Base-by-base conservation (phyloP, 2,797 vertebrate species). In the Spatula versicolor region DNA sequence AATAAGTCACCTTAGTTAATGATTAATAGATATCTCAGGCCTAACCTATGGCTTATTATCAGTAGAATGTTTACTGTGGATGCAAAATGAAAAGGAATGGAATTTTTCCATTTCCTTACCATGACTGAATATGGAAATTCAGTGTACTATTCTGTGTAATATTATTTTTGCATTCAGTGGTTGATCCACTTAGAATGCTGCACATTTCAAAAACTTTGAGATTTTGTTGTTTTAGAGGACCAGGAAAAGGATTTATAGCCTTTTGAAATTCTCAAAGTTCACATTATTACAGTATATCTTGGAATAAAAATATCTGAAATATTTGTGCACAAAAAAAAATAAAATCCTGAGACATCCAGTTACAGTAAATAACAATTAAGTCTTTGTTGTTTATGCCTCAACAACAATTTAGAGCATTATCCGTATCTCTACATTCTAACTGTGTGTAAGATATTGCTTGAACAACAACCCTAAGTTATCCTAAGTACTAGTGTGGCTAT, bases 191-290 rank as follows among this genome's bases (percentile, higher is more conserved):
- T 75, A 59, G 77, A 84, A 37, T 18, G 23, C 1, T 68, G 8
- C 9, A 17, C 43, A 82, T 43, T 78, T 64, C 16, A 59, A 71
- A 55, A 15, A 1, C 17, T 23, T 11, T 20, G 11, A 60, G 7
- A 68, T 31, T 10, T 19, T 2, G 4, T 1, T 0, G 25, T 54
- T 77, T 73, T 48, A 73, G 7, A 82, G 15, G 33, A 20, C 5
- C 72, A 10, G 39, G 48, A 71, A 79, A 75, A 63, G n/a, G 0
- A 20, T 2, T 81, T 59, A 22, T 18, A 46, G 22, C 4, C 8
- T 39, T 71, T 59, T 11, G 15, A 66, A 85, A 79, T 58, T 43
- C 19, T 55, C 17, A 6, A 15, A 41, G 68, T 74, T 73, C 31
- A 31, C 7, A 33, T 66, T 54, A 13, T 20, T 58, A 62, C 22